phyloP scores from a whole-genome alignment of 2,888 invertebrate species.

The Thelaira solivaga region DNA sequence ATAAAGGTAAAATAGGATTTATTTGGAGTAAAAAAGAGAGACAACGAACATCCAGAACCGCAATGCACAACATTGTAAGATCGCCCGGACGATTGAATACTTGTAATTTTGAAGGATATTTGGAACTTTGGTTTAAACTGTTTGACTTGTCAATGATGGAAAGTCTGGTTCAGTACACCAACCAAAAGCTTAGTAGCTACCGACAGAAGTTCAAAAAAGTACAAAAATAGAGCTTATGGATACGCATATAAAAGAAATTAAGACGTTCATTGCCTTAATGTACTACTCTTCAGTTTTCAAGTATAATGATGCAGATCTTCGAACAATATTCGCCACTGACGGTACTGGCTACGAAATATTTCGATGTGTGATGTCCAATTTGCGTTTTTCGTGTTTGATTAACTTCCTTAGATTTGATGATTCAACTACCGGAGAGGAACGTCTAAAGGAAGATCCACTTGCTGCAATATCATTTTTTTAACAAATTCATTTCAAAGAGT shows the following conservation, averaged over 20 bases:
- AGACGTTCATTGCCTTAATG: conserved; percentile 43
- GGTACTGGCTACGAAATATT: conserved; percentile 60
- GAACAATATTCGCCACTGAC: conserved; percentile 46
- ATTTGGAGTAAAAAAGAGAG: conserved; percentile 3
- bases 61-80: too few species aligned
- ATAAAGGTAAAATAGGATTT: conserved; percentile 22
- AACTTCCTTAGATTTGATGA: conserved; percentile 54
- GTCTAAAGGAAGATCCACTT: conserved; percentile 49
- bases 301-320: conserved; percentile 46
- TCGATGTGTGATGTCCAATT: conserved; percentile 46
- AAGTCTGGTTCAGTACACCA: conserved; percentile 26
- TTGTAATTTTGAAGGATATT: too few species aligned
- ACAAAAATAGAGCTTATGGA: conserved; percentile 43
- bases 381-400: conserved; percentile 49
- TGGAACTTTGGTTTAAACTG: neutral
- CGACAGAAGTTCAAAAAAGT: conserved; percentile 45
- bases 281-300: conserved; percentile 43
- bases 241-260: conserved; percentile 49
- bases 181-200: conserved; percentile 35
- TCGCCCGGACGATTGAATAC: too few species aligned
- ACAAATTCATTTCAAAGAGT: conserved; percentile 57
- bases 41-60: too few species aligned
- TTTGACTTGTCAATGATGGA: conserved; percentile 18
- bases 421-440: conserved; percentile 8
- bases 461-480: conserved; percentile 55